These are phyloP conservation scores for Andricus grossulariae DNA, from an alignment of 1,140 invertebrate genomes.

Conservation along the genomic window DNA sequence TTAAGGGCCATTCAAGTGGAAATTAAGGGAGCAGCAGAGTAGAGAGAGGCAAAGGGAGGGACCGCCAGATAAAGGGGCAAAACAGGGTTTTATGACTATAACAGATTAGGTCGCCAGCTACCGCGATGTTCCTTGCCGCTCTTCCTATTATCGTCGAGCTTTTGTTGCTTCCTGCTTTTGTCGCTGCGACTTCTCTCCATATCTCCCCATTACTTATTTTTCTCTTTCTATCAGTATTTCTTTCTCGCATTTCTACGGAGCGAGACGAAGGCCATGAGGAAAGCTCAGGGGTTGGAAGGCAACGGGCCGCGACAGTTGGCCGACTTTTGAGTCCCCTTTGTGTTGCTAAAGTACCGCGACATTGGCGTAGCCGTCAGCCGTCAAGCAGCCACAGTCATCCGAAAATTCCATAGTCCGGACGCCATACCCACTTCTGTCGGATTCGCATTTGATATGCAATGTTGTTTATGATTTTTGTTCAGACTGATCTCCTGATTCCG, in stretches of 20 bases:
- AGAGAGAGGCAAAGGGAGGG: slow-evolving; percentile 34
- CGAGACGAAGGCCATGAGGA: slow-evolving; percentile 11
- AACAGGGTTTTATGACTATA: slow-evolving; percentile 60
- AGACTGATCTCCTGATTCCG: no score
- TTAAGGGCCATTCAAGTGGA: slow-evolving; percentile 57
- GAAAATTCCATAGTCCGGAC: no score
- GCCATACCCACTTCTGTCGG: no score
- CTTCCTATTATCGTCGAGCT: slow-evolving; percentile 39
- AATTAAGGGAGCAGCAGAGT: slow-evolving; percentile 54
- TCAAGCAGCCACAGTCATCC: no score
- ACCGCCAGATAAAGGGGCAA: slow-evolving; percentile 49
- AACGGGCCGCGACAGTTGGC: slow-evolving; percentile 53
- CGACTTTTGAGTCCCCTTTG: slow-evolving; percentile 66
- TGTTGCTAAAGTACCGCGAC: slow-evolving; percentile 38
- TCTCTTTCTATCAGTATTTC: slow-evolving; percentile 21
- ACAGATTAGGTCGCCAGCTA: slow-evolving; percentile 54
- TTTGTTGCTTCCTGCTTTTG: slow-evolving; percentile 41
- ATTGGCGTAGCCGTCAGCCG: not conserved
- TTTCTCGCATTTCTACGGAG: slow-evolving; percentile 43
- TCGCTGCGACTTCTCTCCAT: slow-evolving; percentile 39
- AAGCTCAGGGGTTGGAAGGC: slow-evolving; percentile 34
- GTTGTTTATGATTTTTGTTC: no score
- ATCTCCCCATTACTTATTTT: not conserved
- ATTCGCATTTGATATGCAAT: no score
- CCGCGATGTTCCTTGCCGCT: slow-evolving; percentile 39